Base-by-base conservation (phyloP, 2,113 vertebrate genomes). In the Scomber scombrus region DNA sequence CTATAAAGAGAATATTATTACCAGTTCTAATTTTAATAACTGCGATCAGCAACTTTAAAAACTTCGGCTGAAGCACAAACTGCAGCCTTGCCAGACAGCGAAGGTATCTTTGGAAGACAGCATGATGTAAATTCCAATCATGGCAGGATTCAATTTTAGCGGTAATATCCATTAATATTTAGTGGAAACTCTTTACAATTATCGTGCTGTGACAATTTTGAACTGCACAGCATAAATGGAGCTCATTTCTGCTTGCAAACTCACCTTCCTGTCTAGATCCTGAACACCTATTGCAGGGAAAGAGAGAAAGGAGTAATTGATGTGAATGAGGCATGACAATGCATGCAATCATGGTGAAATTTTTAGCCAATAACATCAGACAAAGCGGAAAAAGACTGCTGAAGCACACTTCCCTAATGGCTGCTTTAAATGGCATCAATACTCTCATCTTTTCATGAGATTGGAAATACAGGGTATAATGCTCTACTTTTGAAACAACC, bases 241-340 rank as follows among this genome's bases (percentile, higher is more conserved):
- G 26, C n/a, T 66, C 14, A 2, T 34, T 80, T 52, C 57, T 46
- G 29, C 26, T 54, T 40, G 50, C 43, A 64, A 15, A 49, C n/a
- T 62, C 54, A 3, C 31, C 40, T 49, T n/a, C 54, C 57, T 54
- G 40, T 50, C 43, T 57, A 46, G 29, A 46, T 69, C 16, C 56
- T 47, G 14, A 63, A 62, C 60, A 58, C 52, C n/a, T 11, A 73
- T 19, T 2, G 34, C 57, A 11, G n/a, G 47, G 45, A 57, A 58
- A 47, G 26, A 49, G 14, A 63, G 51, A 19, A 21, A 14, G 57
- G 54, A 31, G 56, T 60, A 52, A 75, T 46, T 84, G 60, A 85
- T 76, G 74, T 10, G 61, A 81, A 62, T 14, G 14, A 70, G 49
- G n/a, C 68, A 62, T 82, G 72, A 81, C 75, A 79, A 70, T 73